phyloP scores from a whole-genome alignment of 2,113 vertebrate genomes.

The Blennius ocellaris region DNA sequence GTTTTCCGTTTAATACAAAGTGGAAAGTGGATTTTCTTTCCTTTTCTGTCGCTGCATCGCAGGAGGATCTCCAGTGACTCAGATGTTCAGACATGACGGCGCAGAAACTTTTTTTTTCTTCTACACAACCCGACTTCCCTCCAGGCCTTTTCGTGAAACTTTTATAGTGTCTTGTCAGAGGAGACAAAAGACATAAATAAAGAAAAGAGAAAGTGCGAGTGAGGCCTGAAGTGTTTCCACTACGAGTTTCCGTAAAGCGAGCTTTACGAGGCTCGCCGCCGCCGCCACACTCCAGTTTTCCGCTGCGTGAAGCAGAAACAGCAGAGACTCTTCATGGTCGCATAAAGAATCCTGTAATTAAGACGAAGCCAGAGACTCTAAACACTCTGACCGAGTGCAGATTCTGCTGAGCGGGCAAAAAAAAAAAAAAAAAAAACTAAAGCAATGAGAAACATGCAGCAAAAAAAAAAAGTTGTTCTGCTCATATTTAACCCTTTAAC shows the following conservation, averaged over 20 bases:
- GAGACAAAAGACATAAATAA: background rate
- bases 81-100: conserved; percentile 36
- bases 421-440: too few species aligned
- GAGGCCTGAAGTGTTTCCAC: conserved; percentile 62
- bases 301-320: conserved; percentile 61
- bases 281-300: conserved; percentile 62
- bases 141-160: too few species aligned
- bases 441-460: too few species aligned
- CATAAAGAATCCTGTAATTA: too few species aligned
- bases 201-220: conserved; percentile 29
- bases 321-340: background rate
- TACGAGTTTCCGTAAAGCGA: conserved; percentile 44
- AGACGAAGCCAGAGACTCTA: too few species aligned
- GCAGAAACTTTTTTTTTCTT: conserved; percentile 30
- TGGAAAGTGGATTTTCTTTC: background rate
- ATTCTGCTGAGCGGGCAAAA: too few species aligned
- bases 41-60: background rate
- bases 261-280: conserved; percentile 43
- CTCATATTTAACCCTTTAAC: too few species aligned
- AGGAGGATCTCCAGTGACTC: background rate
- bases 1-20: too few species aligned
- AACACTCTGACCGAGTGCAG: too few species aligned
- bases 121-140: too few species aligned
- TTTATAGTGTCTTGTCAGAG: too few species aligned
- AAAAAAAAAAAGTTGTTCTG: too few species aligned